Evolutionary conservation across 1,140 invertebrate genomes (phyloP), one percentile per base, ranked within the genome.

Genomic region (Lepidostoma basale): DNA sequence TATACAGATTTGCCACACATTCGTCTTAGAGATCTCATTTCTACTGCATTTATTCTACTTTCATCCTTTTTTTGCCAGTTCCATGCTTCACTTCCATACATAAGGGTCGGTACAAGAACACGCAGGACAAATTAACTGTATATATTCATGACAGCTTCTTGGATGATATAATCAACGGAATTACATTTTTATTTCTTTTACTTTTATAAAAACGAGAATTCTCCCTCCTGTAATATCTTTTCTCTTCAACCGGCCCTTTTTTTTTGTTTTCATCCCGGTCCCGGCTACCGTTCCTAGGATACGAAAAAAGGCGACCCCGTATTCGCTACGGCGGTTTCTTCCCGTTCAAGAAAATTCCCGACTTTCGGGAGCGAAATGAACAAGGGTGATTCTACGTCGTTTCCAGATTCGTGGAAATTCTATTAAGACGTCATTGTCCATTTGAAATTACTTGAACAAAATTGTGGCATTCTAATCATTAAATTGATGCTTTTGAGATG

Each of bases 271-370:
- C 36, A 40, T 16, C 10, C 22, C 18, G 22, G 20, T n/a, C 33
- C 9, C 33, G 28, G n/a, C 8, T 44, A 23, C 59, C 36, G 59
- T 45, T 23, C 16, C 52, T 33, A 56, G 52, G 52, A 56, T 33
- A 56, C 52, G 44, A 22, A 47, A n/a, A n/a, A n/a, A n/a, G n/a
- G n/a, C n/a, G 16, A 26, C 49, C 5, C 33, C 20, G 28, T 18
- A 56, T 36, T 56, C 52, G 52, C 52, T 39, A 56, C 52, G 52
- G 16, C 36, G 52, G 52, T 33, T 56, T 56, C 30, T 36, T 56
- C 30, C 28, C 28, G 28, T 16, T 33, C 14, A 56, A 33, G 52
- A 56, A 56, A 56, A 56, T 56, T 33, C 22, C 52, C 9, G 52
- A 36, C n/a, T 22, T 49, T 49, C 18, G 45, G 25, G 25, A 49